phyloP scores from a whole-genome alignment of 2,888 invertebrate species.

The Pycnomerus fuliginosus region DNA sequence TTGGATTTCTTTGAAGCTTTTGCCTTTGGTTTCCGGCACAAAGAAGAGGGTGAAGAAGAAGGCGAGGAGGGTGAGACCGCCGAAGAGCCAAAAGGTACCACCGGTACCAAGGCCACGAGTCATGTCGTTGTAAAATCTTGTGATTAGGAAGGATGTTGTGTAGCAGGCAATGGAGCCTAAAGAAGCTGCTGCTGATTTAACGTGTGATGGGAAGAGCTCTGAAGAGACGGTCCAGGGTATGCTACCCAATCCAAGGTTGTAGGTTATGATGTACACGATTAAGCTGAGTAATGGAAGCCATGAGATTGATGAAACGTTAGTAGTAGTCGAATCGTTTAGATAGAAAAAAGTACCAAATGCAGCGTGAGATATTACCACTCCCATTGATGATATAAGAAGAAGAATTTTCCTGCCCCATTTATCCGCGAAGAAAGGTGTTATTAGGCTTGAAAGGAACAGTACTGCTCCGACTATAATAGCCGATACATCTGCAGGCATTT shows the following conservation, averaged over 20 bases:
- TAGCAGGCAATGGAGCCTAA: slow-evolving; percentile 76
- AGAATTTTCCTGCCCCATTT: slow-evolving; percentile 70
- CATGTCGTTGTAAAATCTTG: slow-evolving; percentile 67
- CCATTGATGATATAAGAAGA: slow-evolving; percentile 65
- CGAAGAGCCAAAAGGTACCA: slow-evolving; percentile 72
- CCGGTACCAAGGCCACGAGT: slow-evolving; percentile 61
- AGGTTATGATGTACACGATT: slow-evolving; percentile 69
- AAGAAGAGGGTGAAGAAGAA: slow-evolving; percentile 71
- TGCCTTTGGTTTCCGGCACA: slow-evolving; percentile 85
- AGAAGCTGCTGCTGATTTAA: slow-evolving; percentile 71
- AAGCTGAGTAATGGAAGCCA: slow-evolving; percentile 47
- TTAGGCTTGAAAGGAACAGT: slow-evolving; percentile 67
- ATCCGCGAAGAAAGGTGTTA: slow-evolving; percentile 75
- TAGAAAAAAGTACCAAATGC: slow-evolving; percentile 63
- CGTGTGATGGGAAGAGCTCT: slow-evolving; percentile 76
- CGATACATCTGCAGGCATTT: slow-evolving; percentile 60
- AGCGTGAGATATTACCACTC: slow-evolving; percentile 59
- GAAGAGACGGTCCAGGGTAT: slow-evolving; percentile 63
- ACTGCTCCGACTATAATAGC: slow-evolving; percentile 77
- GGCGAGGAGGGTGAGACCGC: slow-evolving; percentile 57
- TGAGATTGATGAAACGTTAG: slow-evolving; percentile 23
- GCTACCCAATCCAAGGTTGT: slow-evolving; percentile 69
- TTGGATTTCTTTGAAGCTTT: slow-evolving; percentile 77
- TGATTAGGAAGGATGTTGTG: slow-evolving; percentile 72
- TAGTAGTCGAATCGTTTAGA: slow-evolving; percentile 49